Conservation (phyloP, 2,113 vertebrate species). For the Myotis davidii region DNA sequence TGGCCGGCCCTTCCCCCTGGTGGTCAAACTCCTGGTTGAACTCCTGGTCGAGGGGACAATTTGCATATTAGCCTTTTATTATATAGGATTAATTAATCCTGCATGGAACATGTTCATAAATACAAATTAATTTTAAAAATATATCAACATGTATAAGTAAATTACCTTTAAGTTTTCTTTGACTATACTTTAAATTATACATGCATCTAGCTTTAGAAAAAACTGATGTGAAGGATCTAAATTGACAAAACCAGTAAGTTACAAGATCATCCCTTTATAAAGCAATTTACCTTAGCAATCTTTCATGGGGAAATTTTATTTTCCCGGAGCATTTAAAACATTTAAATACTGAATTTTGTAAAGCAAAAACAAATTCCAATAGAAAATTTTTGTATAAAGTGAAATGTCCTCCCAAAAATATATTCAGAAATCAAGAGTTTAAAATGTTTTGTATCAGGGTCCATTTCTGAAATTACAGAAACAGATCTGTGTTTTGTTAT, state of each 20-base stretch:
- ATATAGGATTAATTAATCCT: background rate
- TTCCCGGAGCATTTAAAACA: conserved; percentile 34
- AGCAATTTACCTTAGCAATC: background rate
- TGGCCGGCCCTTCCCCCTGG: too few relatives aligned
- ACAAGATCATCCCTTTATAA: background rate
- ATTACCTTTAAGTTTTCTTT: background rate
- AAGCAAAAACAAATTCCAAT: conserved; percentile 49
- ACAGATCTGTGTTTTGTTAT: conserved; percentile 48
- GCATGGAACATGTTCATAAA: background rate
- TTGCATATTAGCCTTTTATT: too few relatives aligned
- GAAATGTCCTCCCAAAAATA: conserved; percentile 30
- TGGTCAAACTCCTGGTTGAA: too few relatives aligned
- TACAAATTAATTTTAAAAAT: background rate
- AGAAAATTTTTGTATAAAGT: conserved; percentile 7
- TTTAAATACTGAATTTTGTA: conserved; percentile 45
- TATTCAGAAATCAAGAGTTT: conserved; percentile 40
- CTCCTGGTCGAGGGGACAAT: too few relatives aligned
- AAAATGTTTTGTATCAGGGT: conserved; percentile 30
- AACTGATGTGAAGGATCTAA: background rate
- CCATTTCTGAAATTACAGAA: conserved; percentile 64
- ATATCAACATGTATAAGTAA: background rate
- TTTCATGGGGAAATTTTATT: conserved; percentile 3
- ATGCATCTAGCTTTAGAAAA: background rate
- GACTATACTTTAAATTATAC: background rate
- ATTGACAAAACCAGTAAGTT: background rate